Percentiles rank a stretch among this genome's conserved stretches.
Evolutionary conservation across 2,888 invertebrate species (phyloP).

Genomic region (Chouioia cunea): DNA sequence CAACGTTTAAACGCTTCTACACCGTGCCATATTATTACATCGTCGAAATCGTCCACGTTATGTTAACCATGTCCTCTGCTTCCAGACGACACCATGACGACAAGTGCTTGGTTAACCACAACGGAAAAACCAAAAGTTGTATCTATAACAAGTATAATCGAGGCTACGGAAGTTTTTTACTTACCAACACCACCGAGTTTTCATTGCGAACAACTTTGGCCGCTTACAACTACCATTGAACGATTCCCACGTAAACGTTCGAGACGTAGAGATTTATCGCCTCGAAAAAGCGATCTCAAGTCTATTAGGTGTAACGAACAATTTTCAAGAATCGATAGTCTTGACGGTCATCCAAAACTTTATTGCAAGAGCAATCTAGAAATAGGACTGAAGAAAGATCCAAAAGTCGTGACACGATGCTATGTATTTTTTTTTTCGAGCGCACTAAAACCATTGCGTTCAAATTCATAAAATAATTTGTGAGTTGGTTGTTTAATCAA

Average conservation of each 20-base stretch:
- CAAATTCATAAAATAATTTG: no score
- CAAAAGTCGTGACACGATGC: no score
- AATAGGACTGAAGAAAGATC: background rate
- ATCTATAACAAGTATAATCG: background rate
- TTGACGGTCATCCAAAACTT: constrained; percentile 57
- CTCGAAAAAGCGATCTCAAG: background rate
- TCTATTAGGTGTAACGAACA: constrained; percentile 50
- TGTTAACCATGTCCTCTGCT: background rate
- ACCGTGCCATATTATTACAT: no score
- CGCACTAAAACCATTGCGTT: no score
- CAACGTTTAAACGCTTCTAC: no score
- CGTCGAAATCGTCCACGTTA: background rate
- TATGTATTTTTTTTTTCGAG: no score
- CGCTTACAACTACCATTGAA: background rate
- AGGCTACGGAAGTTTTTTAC: constrained; percentile 15
- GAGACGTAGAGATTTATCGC: no score
- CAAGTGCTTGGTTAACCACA: constrained; percentile 27
- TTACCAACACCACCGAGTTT: constrained; percentile 24
- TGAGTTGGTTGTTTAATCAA: no score
- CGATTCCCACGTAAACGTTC: background rate
- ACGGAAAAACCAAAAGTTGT: constrained; percentile 5
- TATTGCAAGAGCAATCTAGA: constrained; percentile 51
- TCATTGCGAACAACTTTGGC: constrained; percentile 13
- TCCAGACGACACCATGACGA: constrained; percentile 36
- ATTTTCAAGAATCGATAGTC: constrained; percentile 58